Percentiles rank a stretch among this genome's conserved stretches.
Evolutionary conservation across 2,113 vertebrate species (phyloP).

Genomic region (Agapornis roseicollis): DNA sequence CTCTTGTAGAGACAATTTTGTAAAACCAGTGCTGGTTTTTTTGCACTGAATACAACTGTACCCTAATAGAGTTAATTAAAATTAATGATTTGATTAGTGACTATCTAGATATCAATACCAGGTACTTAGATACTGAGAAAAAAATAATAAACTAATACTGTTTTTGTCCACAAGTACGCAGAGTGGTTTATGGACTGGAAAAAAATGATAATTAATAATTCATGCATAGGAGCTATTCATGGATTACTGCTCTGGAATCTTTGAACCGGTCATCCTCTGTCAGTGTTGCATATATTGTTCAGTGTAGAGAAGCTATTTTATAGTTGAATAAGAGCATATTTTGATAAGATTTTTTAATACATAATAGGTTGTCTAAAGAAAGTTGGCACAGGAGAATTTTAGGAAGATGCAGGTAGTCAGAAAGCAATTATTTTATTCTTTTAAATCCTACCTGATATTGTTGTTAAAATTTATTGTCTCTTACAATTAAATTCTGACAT

Average conservation of each 20-base stretch:
- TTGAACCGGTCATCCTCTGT: background rate
- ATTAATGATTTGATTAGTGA: background rate
- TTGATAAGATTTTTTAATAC: background rate
- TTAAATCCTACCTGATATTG: rapidly evolving
- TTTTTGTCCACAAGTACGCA: background rate
- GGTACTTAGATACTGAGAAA: background rate
- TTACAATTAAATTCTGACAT: background rate
- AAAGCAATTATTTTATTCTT: background rate
- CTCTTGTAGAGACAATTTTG: background rate
- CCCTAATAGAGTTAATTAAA: background rate
- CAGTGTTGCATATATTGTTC: background rate
- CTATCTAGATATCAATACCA: background rate
- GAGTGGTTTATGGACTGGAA: background rate
- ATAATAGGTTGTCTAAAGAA: background rate
- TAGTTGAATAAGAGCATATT: background rate
- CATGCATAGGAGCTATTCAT: background rate
- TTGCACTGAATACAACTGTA: background rate
- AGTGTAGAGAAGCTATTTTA: background rate
- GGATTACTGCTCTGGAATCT: background rate
- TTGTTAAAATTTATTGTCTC: background rate
- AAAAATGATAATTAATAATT: background rate
- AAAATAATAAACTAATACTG: background rate
- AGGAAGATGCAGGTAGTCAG: background rate
- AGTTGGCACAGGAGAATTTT: background rate
- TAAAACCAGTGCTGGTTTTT: background rate